These are phyloP conservation scores for Elysia crispata DNA, from an alignment of 2,888 invertebrate species.

Conservation along the genomic window DNA sequence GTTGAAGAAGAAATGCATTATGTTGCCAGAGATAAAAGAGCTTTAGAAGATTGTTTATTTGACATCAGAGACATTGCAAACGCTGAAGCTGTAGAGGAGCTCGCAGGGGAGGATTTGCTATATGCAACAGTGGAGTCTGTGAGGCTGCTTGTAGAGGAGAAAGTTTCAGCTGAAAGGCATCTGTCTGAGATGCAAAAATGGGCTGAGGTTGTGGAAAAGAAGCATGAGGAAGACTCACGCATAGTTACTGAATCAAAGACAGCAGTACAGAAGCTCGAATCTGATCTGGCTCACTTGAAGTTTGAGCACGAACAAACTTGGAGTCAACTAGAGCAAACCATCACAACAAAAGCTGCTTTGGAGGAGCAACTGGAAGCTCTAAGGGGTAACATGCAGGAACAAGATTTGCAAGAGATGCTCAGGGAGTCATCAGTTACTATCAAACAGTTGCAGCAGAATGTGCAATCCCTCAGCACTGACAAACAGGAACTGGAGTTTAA, in stretches of 20 bases:
- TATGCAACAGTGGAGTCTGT: conserved; percentile 47
- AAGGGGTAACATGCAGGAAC: conserved; percentile 7
- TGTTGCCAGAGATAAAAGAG: conserved; percentile 38
- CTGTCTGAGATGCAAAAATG: conserved; percentile 30
- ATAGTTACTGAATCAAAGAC: background rate
- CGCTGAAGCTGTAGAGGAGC: conserved; percentile 38
- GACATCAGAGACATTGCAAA: conserved; percentile 45
- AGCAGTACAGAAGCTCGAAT: conserved; percentile 17
- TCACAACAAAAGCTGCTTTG: conserved; percentile 20
- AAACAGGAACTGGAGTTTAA: too few relatives aligned
- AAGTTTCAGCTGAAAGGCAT: conserved; percentile 40
- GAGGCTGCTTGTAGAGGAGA: conserved; percentile 45
- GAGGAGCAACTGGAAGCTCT: conserved; percentile 31
- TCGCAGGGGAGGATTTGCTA: conserved; percentile 44
- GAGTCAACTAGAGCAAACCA: conserved; percentile 28
- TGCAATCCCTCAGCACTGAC: background rate
- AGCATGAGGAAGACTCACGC: background rate
- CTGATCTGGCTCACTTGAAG: conserved; percentile 15
- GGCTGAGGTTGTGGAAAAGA: conserved; percentile 12
- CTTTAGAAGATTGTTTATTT: conserved; percentile 44
- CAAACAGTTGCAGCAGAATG: conserved; percentile 17
- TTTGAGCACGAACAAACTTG: conserved; percentile 22
- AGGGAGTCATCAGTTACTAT: conserved; percentile 23
- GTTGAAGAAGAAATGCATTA: conserved; percentile 48
- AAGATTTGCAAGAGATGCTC: background rate